Evolutionary conservation across 2,113 vertebrate species (phyloP), one percentile per base, ranked within the genome.

Genomic region (Rhineura floridana): DNA sequence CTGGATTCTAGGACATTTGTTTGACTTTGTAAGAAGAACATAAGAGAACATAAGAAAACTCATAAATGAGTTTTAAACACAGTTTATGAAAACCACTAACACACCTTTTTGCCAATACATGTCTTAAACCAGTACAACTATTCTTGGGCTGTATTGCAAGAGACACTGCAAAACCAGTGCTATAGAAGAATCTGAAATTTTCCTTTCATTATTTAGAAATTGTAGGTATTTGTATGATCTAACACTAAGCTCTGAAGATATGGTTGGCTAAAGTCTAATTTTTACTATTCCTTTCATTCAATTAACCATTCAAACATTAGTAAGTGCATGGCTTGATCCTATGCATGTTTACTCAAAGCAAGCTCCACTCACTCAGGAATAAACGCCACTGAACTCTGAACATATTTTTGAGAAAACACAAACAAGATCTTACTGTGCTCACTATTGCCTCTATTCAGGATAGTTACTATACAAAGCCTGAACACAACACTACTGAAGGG

Each of bases 11-110:
- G 52, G 5, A 50, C 70, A 15, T 55, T 59, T 15, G 12, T 87
- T 94, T 91, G 86, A 78, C 96, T 97, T 94, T 77, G 87, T 15
- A 70, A 59, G 55, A 59, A 59, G 55, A 59, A 59, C 15, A 19
- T 59, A 59, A 59, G 55, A 19, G 55, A 85, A 96, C 0, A 95
- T 73, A 95, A 90, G 87, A 90, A 7, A 82, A 17, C 69, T 23
- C 70, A 73, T 86, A 0, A 69, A 55, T 10, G 70, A 1, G 3
- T 86, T 90, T 62, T 82, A 13, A 39, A 70, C 23, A 78, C 6
- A 52, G 23, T 80, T 55, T 50, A 42, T 42, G 84, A 73, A 72
- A 13, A 39, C 8, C 28, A 55, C 13, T 33, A 62, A 48, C 19
- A n/a, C 5, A 44, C 1, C 33, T 84, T n/a, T 75, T 73, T 87